These are phyloP conservation scores for Diprion similis DNA, from an alignment of 1,140 invertebrate species.

Conservation along the genomic window DNA sequence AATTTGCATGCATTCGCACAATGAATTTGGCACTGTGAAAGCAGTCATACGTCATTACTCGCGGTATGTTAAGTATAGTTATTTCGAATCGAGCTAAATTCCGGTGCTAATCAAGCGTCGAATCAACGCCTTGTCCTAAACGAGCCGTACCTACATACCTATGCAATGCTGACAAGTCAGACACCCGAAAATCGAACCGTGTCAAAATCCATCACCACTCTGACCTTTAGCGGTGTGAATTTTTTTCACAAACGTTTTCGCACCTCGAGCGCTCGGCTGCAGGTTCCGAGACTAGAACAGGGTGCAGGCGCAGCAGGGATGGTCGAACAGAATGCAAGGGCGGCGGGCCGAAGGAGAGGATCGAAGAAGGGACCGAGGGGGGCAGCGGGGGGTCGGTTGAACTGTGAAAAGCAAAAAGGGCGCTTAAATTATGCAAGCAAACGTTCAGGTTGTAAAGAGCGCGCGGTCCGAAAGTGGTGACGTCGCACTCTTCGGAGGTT, in stretches of 20 bases:
- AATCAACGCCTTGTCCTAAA: too few species aligned
- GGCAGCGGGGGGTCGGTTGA: not conserved
- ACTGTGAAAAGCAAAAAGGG: constrained; percentile 32
- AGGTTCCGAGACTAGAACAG: constrained; percentile 29
- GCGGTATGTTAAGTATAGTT: too few species aligned
- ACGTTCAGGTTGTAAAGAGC: constrained; percentile 39
- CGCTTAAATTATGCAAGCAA: constrained; percentile 40
- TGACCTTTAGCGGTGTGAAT: not conserved
- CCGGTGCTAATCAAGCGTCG: too few species aligned
- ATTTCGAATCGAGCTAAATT: too few species aligned
- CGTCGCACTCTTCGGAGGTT: constrained; percentile 27
- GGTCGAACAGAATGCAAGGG: too few species aligned
- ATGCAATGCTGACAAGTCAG: too few species aligned
- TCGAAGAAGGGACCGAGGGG: not conserved
- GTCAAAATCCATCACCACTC: not conserved
- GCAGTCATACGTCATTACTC: too few species aligned
- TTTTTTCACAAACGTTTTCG: constrained; percentile 49
- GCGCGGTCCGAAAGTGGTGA: constrained; percentile 6
- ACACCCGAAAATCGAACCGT: too few species aligned
- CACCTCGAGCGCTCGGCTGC: constrained; percentile 22
- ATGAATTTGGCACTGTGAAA: too few species aligned
- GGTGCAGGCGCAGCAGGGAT: constrained; percentile 23
- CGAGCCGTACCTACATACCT: too few species aligned
- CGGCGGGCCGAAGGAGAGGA: too few species aligned
- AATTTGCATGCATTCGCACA: too few species aligned